phyloP scores from a whole-genome alignment of 1,140 invertebrate species.

The Lasaia peninsularis region DNA sequence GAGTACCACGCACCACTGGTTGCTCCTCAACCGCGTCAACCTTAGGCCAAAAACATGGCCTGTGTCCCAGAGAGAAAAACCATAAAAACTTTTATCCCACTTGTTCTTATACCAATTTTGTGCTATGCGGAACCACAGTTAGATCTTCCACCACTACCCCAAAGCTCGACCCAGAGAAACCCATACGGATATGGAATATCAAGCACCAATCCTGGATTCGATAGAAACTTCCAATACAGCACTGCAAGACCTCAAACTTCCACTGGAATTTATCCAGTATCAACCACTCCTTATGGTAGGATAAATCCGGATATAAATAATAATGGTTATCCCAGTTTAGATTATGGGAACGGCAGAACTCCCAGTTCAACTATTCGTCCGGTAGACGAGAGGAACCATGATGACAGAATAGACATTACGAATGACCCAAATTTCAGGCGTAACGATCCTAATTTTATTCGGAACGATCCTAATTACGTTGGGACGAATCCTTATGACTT shows the following conservation, averaged over 20 bases:
- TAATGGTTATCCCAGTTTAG: slow-evolving; percentile 60
- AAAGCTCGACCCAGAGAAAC: slow-evolving; percentile 62
- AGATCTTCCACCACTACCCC: slow-evolving; percentile 76
- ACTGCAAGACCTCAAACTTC: slow-evolving; percentile 46
- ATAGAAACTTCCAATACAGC: slow-evolving; percentile 59
- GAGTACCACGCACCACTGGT: slow-evolving; percentile 63
- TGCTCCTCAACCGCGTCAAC: slow-evolving; percentile 22
- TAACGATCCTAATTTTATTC: slow-evolving; percentile 62
- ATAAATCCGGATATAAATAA: slow-evolving; percentile 72
- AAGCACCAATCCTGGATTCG: slow-evolving; percentile 59
- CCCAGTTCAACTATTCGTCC: slow-evolving; percentile 58
- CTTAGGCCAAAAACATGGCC: slow-evolving; percentile 42
- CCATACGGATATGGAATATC: slow-evolving; percentile 53
- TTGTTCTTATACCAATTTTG: slow-evolving; percentile 39
- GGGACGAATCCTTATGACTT: slow-evolving; percentile 58
- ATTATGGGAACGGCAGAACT: slow-evolving; percentile 47
- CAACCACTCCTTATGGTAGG: slow-evolving; percentile 55
- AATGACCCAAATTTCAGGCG: slow-evolving; percentile 66
- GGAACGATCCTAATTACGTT: slow-evolving; percentile 58
- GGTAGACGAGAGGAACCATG: slow-evolving; percentile 48
- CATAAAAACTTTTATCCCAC: slow-evolving; percentile 37
- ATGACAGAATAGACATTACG: slow-evolving; percentile 62
- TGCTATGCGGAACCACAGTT: slow-evolving; percentile 66
- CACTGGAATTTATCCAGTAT: slow-evolving; percentile 54
- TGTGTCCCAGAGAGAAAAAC: slow-evolving; percentile 40